Evolutionary conservation across 2,797 vertebrate genomes (phyloP), one percentile per base, ranked within the genome.

Genomic region (Novumbra hubbsi): DNA sequence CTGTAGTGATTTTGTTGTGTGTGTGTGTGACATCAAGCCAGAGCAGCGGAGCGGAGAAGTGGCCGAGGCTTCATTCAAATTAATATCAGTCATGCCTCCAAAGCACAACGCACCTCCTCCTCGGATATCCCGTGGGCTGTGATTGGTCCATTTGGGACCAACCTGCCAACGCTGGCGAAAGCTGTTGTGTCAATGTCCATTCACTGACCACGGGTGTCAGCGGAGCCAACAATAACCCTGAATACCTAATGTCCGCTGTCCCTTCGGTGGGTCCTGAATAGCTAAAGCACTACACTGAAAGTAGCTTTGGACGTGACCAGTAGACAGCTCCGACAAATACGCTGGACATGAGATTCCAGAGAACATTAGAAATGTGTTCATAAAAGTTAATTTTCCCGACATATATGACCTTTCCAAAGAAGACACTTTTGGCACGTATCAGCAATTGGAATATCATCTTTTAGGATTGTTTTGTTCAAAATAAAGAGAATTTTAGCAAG

Each of bases 221-320:
- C 55, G 8, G n/a, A 52, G 83, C 82, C 83, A 85, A 90, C 88
- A 92, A 89, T 90, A 82, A 88, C 57, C 73, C 76, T 78, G 89
- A 87, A 91, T 92, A 80, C 83, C 84, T 86, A 90, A 91, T 91
- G 87, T 89, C 76, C 72, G 48, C 63, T 32, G 78, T 81, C 80
- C 75, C 52, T 69, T 19, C 68, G 62, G 65, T 70, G 72, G 81
- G 69, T 73, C 74, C 77, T 65, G 68, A 65, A 81, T 81, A 21
- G 63, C 49, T 68, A 62, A 67, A 71, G 66, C 74, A 67, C 50
- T 66, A 83, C 80, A 88, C 70, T 84, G 75, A 78, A 41, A 79
- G 72, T 45, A 84, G 76, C 83, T 85, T 80, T 87, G 87, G 82
- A 88, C 80, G 67, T 85, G 90, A 91, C 80, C 88, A 85, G 88